phyloP scores from a whole-genome alignment of 2,113 vertebrate species.

The Empidonax traillii region DNA sequence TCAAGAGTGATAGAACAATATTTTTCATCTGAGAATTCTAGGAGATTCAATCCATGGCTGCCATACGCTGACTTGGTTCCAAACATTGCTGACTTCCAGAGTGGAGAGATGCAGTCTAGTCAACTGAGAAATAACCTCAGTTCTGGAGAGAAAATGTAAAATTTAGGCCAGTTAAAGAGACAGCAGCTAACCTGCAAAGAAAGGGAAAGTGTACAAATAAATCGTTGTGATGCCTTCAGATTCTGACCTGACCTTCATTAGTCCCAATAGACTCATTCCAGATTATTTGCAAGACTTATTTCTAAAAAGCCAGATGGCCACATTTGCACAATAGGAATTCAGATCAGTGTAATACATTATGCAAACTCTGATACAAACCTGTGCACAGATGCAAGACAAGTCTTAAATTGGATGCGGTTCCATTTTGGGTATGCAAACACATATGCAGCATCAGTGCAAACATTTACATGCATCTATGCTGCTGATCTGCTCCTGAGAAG shows the following conservation, averaged over 20 bases:
- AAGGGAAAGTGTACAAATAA: not conserved
- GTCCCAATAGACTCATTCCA: not conserved
- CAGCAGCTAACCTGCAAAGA: not conserved
- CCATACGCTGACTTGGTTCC: not conserved
- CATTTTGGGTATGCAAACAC: not conserved
- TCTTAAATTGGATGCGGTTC: not conserved
- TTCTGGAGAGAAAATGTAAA: not conserved
- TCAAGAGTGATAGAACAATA: not conserved
- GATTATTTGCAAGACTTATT: not conserved
- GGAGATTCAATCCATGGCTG: not conserved
- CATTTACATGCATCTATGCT: not conserved
- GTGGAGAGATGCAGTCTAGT: not conserved
- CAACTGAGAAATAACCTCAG: not conserved
- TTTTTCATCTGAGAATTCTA: not conserved
- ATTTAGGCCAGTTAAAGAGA: not conserved
- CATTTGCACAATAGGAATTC: not conserved
- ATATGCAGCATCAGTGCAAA: not conserved
- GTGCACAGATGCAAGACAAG: not conserved
- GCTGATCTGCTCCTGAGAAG: not conserved
- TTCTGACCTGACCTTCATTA: not conserved
- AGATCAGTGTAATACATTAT: not conserved
- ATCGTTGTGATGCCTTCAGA: not conserved
- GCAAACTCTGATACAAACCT: not conserved
- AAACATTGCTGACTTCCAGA: not conserved
- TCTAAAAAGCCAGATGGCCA: not conserved